Evolutionary conservation across 2,888 invertebrate genomes (phyloP).

Genomic region (Hipparchia sbordonii): DNA sequence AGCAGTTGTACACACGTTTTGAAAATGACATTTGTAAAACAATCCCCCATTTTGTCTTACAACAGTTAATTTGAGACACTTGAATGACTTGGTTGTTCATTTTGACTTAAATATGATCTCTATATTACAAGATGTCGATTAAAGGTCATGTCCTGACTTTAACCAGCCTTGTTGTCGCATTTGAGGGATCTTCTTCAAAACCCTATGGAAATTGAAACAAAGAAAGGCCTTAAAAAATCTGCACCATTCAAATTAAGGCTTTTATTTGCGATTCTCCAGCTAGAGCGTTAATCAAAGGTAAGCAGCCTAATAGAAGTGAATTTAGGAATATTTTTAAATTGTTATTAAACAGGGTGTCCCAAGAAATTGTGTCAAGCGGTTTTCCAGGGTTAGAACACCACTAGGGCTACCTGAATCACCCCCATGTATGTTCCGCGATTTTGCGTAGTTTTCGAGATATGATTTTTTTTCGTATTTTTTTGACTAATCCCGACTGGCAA

Average conservation of each 20-base stretch:
- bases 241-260: background rate
- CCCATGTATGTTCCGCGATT: too few species aligned
- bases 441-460: too few species aligned
- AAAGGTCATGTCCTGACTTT: too few species aligned
- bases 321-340: background rate
- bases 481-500: too few species aligned
- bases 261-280: background rate
- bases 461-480: too few species aligned
- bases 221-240: background rate
- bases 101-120: too few species aligned
- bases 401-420: background rate
- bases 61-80: constrained; percentile 1
- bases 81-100: background rate
- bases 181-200: too few species aligned
- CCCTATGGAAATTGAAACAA: background rate
- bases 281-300: background rate
- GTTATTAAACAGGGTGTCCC: too few species aligned
- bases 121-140: background rate
- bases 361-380: background rate
- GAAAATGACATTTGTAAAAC: background rate
- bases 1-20: background rate
- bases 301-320: background rate
- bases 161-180: too few species aligned
- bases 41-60: constrained; percentile 1
- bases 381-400: background rate